Evolutionary conservation across 2,113 vertebrate species (phyloP), one percentile per base, ranked within the genome.

Genomic region (Pampusana beccarii): DNA sequence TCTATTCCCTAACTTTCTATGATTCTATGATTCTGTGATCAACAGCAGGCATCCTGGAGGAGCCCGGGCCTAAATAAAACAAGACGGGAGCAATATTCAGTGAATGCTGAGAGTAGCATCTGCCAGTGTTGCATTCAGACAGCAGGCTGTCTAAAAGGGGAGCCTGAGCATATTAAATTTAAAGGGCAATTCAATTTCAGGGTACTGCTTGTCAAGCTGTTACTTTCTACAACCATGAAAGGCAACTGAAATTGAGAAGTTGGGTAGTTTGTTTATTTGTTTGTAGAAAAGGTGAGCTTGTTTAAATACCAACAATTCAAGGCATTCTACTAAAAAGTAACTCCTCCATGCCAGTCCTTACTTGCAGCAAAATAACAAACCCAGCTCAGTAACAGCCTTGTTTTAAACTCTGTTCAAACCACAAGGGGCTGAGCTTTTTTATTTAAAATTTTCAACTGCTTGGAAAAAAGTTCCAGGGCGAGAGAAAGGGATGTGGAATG

Each of bases 131-230:
- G 57, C 54, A 44, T 78, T 79, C 34, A 95, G 87, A 93, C 79
- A 97, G 82, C 75, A 85, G 72, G 86, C 73, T 91, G 79, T 28
- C 90, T 92, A 77, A 93, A 90, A 77, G 34, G 19, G 57, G 70
- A 89, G 83, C 31, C 57, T 8, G 3, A 51, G 57, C 65, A 92
- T 36, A 95, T 80, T 61, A 82, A 94, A 94, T 95, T 80, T 61
- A 82, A 94, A 94, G 87, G 80, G 71, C 87, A 93, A 96, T 92
- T 97, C 82, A 95, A 92, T 95, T 88, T 88, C 75, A 86, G 51
- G 58, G 72, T 82, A 90, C 24, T 89, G 69, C 77, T 83, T 80
- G 79, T 84, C 87, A 75, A 84, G 75, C 80, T 92, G 77, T 56
- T 93, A 86, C 67, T 90, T 58, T 94, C 88, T 66, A 73, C 51